Evolutionary conservation across 2,888 invertebrate species (phyloP).

Genomic region (Synanthedon tipuliformis): DNA sequence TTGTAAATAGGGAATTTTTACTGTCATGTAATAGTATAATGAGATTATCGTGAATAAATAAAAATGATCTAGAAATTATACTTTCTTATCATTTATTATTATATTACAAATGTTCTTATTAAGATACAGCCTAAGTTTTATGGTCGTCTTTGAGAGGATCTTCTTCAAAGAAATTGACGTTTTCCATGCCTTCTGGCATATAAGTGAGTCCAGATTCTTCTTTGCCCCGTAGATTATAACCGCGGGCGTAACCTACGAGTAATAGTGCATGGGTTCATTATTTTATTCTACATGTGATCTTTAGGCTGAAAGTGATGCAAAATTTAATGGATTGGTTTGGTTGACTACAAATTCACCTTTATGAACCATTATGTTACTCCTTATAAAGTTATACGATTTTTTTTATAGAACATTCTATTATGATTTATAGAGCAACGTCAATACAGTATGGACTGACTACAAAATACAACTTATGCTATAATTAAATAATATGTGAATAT

Average conservation of each 20-base stretch:
- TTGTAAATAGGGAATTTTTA: slow-evolving; percentile 67
- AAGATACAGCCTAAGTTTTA: slow-evolving; percentile 1
- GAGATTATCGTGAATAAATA: slow-evolving; percentile 66
- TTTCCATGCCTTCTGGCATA: slow-evolving; percentile 76
- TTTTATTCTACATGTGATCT: no score
- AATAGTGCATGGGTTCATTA: background rate
- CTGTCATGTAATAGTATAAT: slow-evolving; percentile 62
- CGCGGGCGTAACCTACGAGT: slow-evolving; percentile 73
- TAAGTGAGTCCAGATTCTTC: slow-evolving; percentile 70
- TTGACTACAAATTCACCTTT: no score
- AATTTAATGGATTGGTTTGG: no score
- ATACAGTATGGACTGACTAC: no score
- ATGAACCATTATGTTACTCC: no score
- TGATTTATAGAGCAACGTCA: no score
- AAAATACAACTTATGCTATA: no score
- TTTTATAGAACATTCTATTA: no score
- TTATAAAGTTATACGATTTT: no score
- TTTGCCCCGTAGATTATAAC: slow-evolving; percentile 69
- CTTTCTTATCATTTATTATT: slow-evolving; percentile 6
- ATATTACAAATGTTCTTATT: background rate
- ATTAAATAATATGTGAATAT: no score
- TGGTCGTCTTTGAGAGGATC: slow-evolving; percentile 8
- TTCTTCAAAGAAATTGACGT: slow-evolving; percentile 67
- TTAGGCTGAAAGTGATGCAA: no score
- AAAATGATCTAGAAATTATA: slow-evolving; percentile 22